These are phyloP conservation scores for Lasiurus cinereus DNA, from an alignment of 2,113 vertebrate genomes.

Conservation along the genomic window DNA sequence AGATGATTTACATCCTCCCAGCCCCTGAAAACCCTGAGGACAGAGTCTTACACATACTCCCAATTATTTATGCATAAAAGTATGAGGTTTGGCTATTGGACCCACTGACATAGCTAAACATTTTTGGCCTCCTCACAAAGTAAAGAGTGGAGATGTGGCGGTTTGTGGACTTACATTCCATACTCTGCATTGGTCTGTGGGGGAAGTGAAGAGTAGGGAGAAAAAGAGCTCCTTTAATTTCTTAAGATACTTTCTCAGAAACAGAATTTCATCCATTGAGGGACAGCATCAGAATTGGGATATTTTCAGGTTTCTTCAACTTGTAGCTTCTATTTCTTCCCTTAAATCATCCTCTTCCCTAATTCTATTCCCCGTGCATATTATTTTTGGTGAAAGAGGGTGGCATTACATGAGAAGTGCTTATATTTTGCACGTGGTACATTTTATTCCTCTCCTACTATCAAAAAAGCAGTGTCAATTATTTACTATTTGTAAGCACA, in stretches of 20 bases:
- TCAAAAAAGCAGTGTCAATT: not conserved
- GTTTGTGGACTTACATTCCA: slow-evolving; percentile 84
- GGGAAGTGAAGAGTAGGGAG: slow-evolving; percentile 73
- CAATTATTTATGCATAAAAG: slow-evolving; percentile 85
- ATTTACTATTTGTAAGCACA: not conserved
- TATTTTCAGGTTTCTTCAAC: slow-evolving; percentile 50
- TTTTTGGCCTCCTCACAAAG: slow-evolving; percentile 83
- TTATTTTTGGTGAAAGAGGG: not conserved
- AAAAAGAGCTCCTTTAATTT: slow-evolving; percentile 79
- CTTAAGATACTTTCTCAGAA: slow-evolving; percentile 64
- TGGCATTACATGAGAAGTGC: not conserved
- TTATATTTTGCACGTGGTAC: slow-evolving; percentile 17
- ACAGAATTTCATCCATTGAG: slow-evolving; percentile 65
- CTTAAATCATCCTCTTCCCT: slow-evolving; percentile 32
- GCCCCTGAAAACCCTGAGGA: slow-evolving; percentile 77
- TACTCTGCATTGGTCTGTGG: slow-evolving; percentile 81
- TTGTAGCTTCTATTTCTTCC: slow-evolving; percentile 48
- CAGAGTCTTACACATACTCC: slow-evolving; percentile 83
- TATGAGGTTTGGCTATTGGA: slow-evolving; percentile 83
- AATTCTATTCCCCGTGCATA: not conserved
- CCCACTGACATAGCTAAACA: slow-evolving; percentile 82
- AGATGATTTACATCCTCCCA: slow-evolving; percentile 78
- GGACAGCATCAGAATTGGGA: slow-evolving; percentile 31
- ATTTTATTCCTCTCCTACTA: slow-evolving; percentile 28
- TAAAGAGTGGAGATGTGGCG: slow-evolving; percentile 81